Evolutionary conservation across 2,888 invertebrate genomes (phyloP), one percentile per base, ranked within the genome.

Genomic region (Cantharis lateralis): DNA sequence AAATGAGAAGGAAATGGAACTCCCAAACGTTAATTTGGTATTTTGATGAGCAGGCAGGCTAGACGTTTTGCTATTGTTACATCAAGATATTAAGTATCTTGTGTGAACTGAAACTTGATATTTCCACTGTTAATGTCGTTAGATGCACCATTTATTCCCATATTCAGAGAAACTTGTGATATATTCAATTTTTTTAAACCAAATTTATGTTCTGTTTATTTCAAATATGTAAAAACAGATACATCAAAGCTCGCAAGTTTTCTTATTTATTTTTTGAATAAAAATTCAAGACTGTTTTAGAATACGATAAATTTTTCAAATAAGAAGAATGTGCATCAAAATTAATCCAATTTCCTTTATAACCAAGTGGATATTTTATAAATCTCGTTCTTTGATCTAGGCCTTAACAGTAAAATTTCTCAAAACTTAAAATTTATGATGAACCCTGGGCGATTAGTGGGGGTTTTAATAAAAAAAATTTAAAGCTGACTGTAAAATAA

Each of bases 81-180:
- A 66, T 66, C 20, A 66, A 66, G 64, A 66, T 66, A 66, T 66
- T 66, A 66, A 66, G 20, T 66, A 66, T 66, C 64, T 66, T 66
- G 15, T 66, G 64, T 20, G 7, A n/a, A 20, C 64, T 48, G 64
- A 66, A 66, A 66, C 20, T 66, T 66, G 64, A 66, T 66, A 66
- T 66, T 66, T 66, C 64, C 18, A n/a, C 20, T 66, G 64, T 66
- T 66, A 66, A 66, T 20, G 20, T 66, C 64, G 20, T 66, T 66
- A 66, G 64, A 66, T 48, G 48, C 48, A 48, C 48, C 48, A 48
- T 48, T 48, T 48, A 48, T 48, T 48, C 48, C n/a, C 48, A 48
- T 48, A 48, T 48, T 48, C 48, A 48, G 48, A 4, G 5, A 48
- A 48, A 7, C 48, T 48, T 1, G 48, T n/a, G n/a, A 48, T 48